Conservation (phyloP, 1,140 invertebrate genomes). For the Homarus americanus region DNA sequence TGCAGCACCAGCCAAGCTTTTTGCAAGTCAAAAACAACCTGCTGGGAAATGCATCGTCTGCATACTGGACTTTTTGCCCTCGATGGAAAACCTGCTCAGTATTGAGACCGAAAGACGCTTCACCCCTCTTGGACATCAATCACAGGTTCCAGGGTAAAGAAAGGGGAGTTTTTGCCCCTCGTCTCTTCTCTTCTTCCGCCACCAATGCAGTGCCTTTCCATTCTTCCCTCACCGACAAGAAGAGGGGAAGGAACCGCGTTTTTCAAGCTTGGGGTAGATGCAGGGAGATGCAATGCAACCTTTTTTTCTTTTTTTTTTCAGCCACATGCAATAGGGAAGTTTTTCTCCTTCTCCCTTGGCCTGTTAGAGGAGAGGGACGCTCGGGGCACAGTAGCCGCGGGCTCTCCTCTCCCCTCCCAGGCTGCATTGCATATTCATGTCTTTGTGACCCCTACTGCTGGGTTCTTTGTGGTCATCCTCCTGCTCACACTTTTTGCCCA, state of each 20-base stretch:
- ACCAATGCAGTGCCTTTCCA: conserved; percentile 12
- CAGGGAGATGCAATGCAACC: conserved; percentile 54
- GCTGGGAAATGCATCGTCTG: conserved; percentile 42
- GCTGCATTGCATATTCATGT: conserved; percentile 63
- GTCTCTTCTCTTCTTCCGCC: background rate
- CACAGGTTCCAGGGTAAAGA: conserved; percentile 37
- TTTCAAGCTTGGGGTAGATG: conserved; percentile 46
- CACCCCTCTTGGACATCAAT: conserved; percentile 45
- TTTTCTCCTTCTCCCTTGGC: background rate
- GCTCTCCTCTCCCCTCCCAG: conserved; percentile 37
- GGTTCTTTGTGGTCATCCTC: conserved; percentile 51
- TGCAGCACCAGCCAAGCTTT: conserved; percentile 32
- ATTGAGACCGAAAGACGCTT: background rate
- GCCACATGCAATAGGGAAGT: background rate
- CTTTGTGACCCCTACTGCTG: conserved; percentile 55
- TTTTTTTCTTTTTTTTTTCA: conserved; percentile 19
- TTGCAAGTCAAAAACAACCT: conserved; percentile 63
- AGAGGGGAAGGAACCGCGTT: conserved; percentile 50
- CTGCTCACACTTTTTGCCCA: conserved; percentile 53
- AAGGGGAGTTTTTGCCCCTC: conserved; percentile 21
- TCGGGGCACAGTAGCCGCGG: background rate
- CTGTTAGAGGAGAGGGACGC: background rate
- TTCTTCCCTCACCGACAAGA: conserved; percentile 45
- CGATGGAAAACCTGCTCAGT: conserved; percentile 26
- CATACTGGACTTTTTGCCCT: conserved; percentile 6